These are phyloP conservation scores for Epizoanthus ramosus DNA, from an alignment of 92 coral and sea anemone species.

Conservation along the genomic window DNA sequence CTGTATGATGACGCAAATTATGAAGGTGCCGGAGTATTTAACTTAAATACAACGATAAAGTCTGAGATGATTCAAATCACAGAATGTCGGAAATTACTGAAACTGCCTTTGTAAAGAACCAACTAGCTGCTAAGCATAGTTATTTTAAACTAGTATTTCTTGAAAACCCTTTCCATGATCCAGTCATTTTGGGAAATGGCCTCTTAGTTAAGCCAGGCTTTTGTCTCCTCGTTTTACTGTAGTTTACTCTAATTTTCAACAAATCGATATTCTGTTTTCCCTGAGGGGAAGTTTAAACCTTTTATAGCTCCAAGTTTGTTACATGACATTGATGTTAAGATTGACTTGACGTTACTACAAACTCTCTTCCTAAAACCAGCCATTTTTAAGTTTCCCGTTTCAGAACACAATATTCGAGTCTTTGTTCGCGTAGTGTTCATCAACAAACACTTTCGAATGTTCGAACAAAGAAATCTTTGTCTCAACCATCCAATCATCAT, in stretches of 20 bases:
- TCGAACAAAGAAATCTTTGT: too few species aligned
- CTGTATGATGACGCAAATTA: conserved; percentile 58
- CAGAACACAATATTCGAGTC: too few species aligned
- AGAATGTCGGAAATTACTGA: not conserved
- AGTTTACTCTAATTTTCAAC: not conserved
- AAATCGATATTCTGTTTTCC: not conserved
- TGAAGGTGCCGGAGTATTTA: conserved; percentile 22
- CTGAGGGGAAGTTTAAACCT: not conserved
- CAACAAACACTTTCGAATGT: too few species aligned
- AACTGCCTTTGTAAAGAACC: not conserved
- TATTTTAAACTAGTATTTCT: too few species aligned
- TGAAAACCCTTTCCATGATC: too few species aligned
- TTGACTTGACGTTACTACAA: too few species aligned
- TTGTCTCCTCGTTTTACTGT: not conserved
- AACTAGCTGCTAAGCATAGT: not conserved
- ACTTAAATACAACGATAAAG: conserved; percentile 19
- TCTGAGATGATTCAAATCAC: conserved; percentile 3
- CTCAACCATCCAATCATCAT: too few species aligned
- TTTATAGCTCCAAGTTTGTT: not conserved
- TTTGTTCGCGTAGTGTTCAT: too few species aligned
- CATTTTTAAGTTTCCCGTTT: too few species aligned
- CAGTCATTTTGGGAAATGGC: too few species aligned
- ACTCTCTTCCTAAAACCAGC: too few species aligned
- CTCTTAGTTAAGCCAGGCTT: not conserved
- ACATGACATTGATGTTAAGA: not conserved